These are phyloP conservation scores for Ascidia mentula DNA, from an alignment of 23 tunicate species.

Conservation along the genomic window DNA sequence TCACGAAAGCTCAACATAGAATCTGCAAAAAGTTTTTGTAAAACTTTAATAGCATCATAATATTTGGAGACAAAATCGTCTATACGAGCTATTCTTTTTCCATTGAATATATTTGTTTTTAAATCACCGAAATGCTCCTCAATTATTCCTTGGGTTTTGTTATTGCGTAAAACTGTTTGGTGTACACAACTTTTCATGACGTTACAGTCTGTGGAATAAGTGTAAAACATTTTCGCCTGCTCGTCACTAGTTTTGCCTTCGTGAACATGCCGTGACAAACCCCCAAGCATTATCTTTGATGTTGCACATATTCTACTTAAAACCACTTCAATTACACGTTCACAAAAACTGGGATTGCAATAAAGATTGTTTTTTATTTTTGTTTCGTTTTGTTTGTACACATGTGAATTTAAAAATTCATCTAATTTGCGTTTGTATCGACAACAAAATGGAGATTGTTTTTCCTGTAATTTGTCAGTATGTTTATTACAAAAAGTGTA, in stretches of 20 bases:
- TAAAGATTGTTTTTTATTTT: too few relatives aligned
- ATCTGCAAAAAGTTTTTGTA: neutral
- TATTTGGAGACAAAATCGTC: neutral
- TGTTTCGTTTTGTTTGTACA: neutral
- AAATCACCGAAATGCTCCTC: neutral
- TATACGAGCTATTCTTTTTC: neutral
- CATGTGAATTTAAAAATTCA: neutral
- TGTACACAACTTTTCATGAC: neutral
- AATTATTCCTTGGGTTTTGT: neutral
- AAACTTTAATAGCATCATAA: neutral
- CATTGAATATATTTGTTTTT: neutral
- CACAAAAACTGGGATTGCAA: neutral
- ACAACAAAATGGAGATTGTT: conserved; percentile 5
- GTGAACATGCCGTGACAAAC: neutral
- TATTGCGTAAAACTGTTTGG: neutral
- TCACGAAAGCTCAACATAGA: neutral
- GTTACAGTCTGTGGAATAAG: neutral
- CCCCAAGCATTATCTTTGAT: neutral
- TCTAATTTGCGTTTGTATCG: neutral
- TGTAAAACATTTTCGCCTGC: too few relatives aligned
- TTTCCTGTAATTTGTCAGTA: neutral
- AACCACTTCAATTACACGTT: neutral
- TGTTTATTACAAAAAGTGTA: neutral
- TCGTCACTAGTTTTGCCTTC: neutral
- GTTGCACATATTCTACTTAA: neutral